These are phyloP conservation scores for Anabas testudineus DNA, from an alignment of 2,797 vertebrate genomes.

Conservation along the genomic window DNA sequence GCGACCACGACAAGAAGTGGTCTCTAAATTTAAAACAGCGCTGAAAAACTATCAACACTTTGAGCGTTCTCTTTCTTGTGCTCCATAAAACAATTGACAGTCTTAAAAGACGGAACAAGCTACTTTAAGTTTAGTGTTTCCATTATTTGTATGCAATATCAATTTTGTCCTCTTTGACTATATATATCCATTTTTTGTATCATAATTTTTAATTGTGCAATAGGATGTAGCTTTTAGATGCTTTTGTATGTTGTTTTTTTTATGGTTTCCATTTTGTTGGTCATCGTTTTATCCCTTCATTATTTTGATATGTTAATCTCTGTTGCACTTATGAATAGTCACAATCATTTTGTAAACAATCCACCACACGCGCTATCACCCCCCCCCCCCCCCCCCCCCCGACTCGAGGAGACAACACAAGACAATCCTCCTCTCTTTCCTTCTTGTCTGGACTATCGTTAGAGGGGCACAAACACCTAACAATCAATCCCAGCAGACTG, in stretches of 20 bases:
- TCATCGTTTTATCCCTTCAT: conserved; percentile 53
- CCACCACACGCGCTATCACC: conserved; percentile 34
- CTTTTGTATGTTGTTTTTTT: conserved; percentile 79
- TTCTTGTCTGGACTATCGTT: conserved; percentile 53
- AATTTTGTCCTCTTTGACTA: conserved; percentile 72
- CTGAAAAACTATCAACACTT: conserved; percentile 74
- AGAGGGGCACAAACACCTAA: conserved; percentile 46
- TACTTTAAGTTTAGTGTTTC: conserved; percentile 78
- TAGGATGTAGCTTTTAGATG: conserved; percentile 92
- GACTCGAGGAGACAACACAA: conserved; percentile 58
- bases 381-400: too few species aligned
- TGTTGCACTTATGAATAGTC: conserved; percentile 81
- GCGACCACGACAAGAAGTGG: conserved; percentile 86
- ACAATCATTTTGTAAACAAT: conserved; percentile 77
- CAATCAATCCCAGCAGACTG: conserved; percentile 56
- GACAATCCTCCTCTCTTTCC: conserved; percentile 71
- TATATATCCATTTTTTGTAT: conserved; percentile 85
- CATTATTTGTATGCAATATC: conserved; percentile 82
- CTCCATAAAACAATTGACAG: conserved; percentile 76
- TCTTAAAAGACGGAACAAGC: conserved; percentile 90
- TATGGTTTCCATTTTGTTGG: conserved; percentile 55
- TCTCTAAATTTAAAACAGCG: conserved; percentile 85
- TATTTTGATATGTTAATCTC: conserved; percentile 73
- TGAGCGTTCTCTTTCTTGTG: conserved; percentile 29
- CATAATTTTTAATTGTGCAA: conserved; percentile 93